Percentiles rank a stretch among this genome's conserved stretches.
Conservation (phyloP, 2,113 vertebrate species). For the Myiozetetes cayanensis region DNA sequence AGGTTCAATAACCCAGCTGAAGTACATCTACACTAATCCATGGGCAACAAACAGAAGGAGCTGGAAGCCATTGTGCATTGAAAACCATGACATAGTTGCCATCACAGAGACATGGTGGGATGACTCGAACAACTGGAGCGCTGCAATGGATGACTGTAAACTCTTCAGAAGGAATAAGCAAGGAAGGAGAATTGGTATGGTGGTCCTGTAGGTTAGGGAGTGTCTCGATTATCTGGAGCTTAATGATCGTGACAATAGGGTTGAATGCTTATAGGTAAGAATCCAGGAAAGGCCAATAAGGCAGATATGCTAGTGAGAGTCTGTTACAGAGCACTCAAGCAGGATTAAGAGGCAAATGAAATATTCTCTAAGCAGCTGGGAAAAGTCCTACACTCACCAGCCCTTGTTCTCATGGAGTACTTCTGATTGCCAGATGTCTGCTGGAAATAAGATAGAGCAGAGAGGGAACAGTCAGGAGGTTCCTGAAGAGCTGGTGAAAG, state of each 20-base stretch:
- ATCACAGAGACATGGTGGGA: neutral
- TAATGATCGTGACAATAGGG: no score
- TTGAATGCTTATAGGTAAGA: neutral
- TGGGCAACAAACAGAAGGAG: neutral
- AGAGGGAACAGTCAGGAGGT: neutral
- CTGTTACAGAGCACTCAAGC: neutral
- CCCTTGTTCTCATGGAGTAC: neutral
- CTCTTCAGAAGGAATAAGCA: neutral
- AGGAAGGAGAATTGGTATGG: neutral
- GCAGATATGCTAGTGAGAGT: neutral
- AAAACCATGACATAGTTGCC: neutral
- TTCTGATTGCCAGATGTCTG: neutral
- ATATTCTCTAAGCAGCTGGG: neutral
- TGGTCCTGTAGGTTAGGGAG: neutral
- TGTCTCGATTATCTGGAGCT: neutral
- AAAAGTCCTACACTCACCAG: neutral
- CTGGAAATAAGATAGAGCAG: neutral
- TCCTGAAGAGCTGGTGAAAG: neutral
- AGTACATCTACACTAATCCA: neutral
- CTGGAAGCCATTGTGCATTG: neutral
- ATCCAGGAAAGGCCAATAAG: neutral
- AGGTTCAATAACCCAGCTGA: neutral
- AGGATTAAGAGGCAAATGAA: neutral
- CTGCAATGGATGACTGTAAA: neutral
- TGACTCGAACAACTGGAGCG: neutral